Base-by-base conservation (phyloP, 2,888 invertebrate species). In the Eupithecia vulgata region DNA sequence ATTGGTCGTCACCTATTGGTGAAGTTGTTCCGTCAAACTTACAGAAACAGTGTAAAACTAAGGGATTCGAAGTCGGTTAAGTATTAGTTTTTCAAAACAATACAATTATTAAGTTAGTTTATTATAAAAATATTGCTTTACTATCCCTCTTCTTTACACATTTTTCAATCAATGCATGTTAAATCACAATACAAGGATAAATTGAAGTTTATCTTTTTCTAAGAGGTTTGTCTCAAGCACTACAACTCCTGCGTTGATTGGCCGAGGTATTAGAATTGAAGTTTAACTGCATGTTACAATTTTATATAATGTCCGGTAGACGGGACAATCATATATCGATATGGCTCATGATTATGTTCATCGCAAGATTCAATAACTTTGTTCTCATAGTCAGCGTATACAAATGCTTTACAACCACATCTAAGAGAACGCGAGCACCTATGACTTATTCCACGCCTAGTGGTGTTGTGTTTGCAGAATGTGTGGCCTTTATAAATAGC, bases 401-500 rank as follows among this genome's bases (percentile, higher is more conserved):
- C 57, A 25, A 71, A 35, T 4, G 71, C 73, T 21, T 67, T 73
- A 71, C 76, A 76, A 6, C n/a, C 35, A 62, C 30, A 37, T 21
- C 67, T 64, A 4, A 17, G 5, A 15, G 25, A 30, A 13, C 35
- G 42, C 1, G 76, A 73, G 30, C 76, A 76, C n/a, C 68, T 72
- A 35, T 75, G 73, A 30, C 42, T 70, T 52, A 21, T 59, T 17
- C 68, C 57, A 48, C 76, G 52, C 34, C 61, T 72, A 8, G 70
- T 52, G 8, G 72, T 76, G 45, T 62, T 68, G 35, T 81, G 77
- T 61, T 76, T 81, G 34, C 79, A 80, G 68, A 76, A 81, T 10
- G 76, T 81, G 48, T 79, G 81, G 0, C 79, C 80, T 52, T 81
- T 76, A 12, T 82, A 61, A 73, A 83, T 70, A 12, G 82, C 73